Evolutionary conservation across 2,113 vertebrate species (phyloP).

Genomic region (Nestor notabilis): DNA sequence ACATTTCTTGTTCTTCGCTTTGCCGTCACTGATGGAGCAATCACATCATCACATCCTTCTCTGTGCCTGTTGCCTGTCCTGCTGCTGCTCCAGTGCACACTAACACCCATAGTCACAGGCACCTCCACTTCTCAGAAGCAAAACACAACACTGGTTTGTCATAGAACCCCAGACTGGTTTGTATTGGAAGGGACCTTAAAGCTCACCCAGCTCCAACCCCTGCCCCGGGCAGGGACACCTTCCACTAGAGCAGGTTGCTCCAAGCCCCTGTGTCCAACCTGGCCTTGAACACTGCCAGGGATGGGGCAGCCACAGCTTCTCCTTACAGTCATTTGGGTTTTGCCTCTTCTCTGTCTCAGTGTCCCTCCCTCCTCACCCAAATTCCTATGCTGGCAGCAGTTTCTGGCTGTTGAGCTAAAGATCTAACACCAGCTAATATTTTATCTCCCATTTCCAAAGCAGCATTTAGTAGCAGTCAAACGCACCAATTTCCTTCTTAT

Average conservation of each 20-base stretch:
- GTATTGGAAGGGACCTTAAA: background rate
- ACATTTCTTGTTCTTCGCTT: background rate
- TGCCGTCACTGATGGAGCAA: background rate
- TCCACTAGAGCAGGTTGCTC: rapidly evolving
- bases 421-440: background rate
- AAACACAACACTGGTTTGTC: background rate
- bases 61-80: background rate
- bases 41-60: rapidly evolving
- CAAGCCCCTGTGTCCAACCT: background rate
- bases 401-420: background rate
- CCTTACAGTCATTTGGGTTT: background rate
- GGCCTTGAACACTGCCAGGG: background rate
- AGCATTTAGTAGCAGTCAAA: background rate
- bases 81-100: background rate
- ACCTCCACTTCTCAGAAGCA: background rate
- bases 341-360: background rate
- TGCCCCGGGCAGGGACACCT: background rate
- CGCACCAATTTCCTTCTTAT: background rate
- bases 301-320: background rate
- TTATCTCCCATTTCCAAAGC: background rate
- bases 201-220: background rate
- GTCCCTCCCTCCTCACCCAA: background rate
- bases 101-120: background rate
- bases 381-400: background rate
- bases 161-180: background rate